A percentile compares a stretch with the other conserved stretches of the same genome.
Conservation (phyloP, 2,113 vertebrate species). For the Dasypus novemcinctus region DNA sequence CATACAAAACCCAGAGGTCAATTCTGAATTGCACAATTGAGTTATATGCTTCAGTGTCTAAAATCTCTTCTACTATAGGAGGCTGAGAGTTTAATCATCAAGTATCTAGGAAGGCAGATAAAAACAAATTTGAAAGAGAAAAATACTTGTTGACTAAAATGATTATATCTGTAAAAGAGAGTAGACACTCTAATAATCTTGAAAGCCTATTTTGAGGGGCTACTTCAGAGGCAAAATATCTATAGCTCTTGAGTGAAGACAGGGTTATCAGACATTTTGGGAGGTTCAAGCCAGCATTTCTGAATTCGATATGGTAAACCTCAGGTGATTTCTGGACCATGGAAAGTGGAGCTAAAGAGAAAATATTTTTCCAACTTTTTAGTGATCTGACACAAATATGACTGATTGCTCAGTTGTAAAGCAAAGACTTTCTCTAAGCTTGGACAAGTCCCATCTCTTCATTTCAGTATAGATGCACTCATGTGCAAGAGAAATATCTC, state of each 20-base stretch:
- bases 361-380: not conserved
- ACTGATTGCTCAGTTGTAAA: not conserved
- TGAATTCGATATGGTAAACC: not conserved
- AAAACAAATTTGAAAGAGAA: not conserved
- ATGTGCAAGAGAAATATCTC: not conserved
- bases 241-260: not conserved
- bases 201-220: not conserved
- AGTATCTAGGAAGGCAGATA: not conserved
- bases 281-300: not conserved
- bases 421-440: not conserved
- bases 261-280: not conserved
- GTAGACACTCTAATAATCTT: not conserved
- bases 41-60: constrained; percentile 47
- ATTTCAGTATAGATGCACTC: not conserved
- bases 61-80: constrained; percentile 28
- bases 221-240: not conserved
- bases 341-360: not conserved
- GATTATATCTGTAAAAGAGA: not conserved
- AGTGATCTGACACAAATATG: not conserved
- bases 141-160: not conserved
- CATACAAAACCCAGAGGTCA: constrained; percentile 78
- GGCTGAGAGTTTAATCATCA: not conserved
- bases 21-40: constrained; percentile 58
- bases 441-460: not conserved
- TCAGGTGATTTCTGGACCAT: not conserved